A percentile compares a stretch with the other conserved stretches of the same genome.
phyloP scores from a whole-genome alignment of 1,140 invertebrate species.

The Cydia fagiglandana region DNA sequence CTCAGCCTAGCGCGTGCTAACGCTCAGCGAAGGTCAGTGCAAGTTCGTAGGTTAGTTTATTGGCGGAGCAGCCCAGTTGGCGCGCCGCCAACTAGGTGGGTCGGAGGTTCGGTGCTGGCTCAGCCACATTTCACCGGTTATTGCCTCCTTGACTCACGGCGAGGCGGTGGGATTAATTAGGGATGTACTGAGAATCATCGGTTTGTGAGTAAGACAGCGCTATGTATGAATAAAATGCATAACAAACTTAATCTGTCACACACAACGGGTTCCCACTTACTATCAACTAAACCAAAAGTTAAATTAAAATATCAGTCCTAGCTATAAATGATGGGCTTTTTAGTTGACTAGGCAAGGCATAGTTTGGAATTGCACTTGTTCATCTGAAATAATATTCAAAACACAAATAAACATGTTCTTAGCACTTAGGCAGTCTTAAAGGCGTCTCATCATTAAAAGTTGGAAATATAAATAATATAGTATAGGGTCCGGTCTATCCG shows the following conservation, averaged over 20 bases:
- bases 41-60: slow-evolving; percentile 28
- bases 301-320: neutral
- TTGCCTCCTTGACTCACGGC: neutral
- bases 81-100: slow-evolving; percentile 23
- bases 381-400: too few relatives aligned
- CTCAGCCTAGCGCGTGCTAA: neutral
- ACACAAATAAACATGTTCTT: too few relatives aligned
- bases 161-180: neutral
- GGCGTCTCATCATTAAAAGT: too few relatives aligned
- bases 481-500: too few relatives aligned
- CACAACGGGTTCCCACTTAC: neutral
- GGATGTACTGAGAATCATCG: neutral
- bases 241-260: too few relatives aligned
- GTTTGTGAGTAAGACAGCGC: too few relatives aligned
- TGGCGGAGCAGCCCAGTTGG: slow-evolving; percentile 12
- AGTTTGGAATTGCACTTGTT: too few relatives aligned
- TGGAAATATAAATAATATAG: too few relatives aligned
- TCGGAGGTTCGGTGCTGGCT: slow-evolving; percentile 11
- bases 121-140: slow-evolving; percentile 16
- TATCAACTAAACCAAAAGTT: neutral
- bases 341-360: too few relatives aligned
- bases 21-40: slow-evolving; percentile 3
- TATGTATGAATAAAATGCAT: too few relatives aligned
- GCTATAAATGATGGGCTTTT: neutral
- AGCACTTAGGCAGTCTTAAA: too few relatives aligned